Evolutionary conservation across 1,140 invertebrate genomes (phyloP), one percentile per base, ranked within the genome.

Genomic region (Diorhabda elongata): DNA sequence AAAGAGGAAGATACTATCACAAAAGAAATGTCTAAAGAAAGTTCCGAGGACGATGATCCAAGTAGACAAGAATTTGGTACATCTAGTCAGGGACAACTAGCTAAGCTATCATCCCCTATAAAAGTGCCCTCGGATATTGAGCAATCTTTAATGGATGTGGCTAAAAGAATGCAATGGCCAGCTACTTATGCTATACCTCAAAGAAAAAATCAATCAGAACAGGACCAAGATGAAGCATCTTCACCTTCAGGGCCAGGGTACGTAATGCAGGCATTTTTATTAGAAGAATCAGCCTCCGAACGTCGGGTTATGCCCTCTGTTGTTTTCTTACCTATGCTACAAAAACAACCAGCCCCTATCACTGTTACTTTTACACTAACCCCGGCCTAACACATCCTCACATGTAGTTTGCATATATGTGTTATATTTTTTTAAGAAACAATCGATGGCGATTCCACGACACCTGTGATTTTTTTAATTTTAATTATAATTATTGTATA

Each of bases 321-420:
- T 67, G 93, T 97, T 77, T 95, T 95, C 83, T 86, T 97, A 78
- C 95, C 96, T 58, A 95, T 97, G 67, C 89, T 91, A 72, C 88
- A 92, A 73, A 90, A 92, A 79, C 87, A 96, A 71, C 90, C 87
- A 74, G 88, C 90, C 76, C 87, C 90, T 68, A 85, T 95, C 73
- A 94, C 92, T 68, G 90, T 95, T 66, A 95, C 94, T 78, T 96
- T 97, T 81, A 94, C 90, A 74, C 89, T 98, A 64, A 96, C 92
- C 76, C 95, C 95, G 69, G 92, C 94, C 83, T 95, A 89, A 77
- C 69, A 68, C n/a, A 63, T 67, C 70, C 72, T 59, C 69, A 74
- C 68, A 68, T 64, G 62, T 73, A 72, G 67, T 75, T 72, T 73
- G 73, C 71, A 69, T 71, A 75, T 71, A 73, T 77, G 71, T 74